Conservation (phyloP, 92 coral and sea anemone genomes). For the Epizoanthus rinbou region DNA sequence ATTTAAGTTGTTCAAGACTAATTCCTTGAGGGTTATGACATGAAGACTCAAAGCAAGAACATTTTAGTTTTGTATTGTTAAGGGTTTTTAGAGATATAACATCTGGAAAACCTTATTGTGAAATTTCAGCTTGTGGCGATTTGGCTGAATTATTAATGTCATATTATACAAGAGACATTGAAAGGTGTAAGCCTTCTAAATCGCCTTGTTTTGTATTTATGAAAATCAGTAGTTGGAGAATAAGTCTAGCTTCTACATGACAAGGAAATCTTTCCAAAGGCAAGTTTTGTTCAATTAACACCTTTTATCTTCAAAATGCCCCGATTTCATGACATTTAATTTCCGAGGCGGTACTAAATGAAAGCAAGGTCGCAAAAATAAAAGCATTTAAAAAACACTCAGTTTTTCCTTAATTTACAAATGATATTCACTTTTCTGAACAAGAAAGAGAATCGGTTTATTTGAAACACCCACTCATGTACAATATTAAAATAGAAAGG, state of each 20-base stretch:
- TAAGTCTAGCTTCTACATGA: conserved; percentile 11
- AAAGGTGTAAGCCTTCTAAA: conserved; percentile 3
- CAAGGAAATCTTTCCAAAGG: conserved; percentile 1
- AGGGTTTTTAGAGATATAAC: not conserved
- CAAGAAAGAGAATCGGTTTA: not conserved
- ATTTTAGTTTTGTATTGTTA: not conserved
- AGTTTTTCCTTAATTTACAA: not conserved
- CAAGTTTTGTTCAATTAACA: conserved; percentile 49
- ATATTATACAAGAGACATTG: not conserved
- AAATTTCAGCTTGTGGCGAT: conserved; percentile 15
- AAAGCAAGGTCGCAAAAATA: conserved; percentile 3
- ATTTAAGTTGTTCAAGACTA: not conserved
- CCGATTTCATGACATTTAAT: conserved; percentile 30
- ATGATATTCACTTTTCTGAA: not conserved
- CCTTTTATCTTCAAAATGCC: conserved; percentile 20
- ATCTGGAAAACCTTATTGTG: conserved; percentile 27
- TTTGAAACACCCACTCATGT: not conserved
- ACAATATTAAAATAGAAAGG: not conserved
- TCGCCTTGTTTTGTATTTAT: conserved; percentile 4
- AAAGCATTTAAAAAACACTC: not conserved
- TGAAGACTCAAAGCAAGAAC: not conserved
- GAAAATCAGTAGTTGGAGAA: conserved; percentile 3
- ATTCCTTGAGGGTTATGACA: not conserved
- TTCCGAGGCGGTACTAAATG: conserved; percentile 37
- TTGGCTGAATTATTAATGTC: conserved; percentile 23